Base-by-base conservation (phyloP, 2,888 invertebrate species). In the Platycheirus rosarum region DNA sequence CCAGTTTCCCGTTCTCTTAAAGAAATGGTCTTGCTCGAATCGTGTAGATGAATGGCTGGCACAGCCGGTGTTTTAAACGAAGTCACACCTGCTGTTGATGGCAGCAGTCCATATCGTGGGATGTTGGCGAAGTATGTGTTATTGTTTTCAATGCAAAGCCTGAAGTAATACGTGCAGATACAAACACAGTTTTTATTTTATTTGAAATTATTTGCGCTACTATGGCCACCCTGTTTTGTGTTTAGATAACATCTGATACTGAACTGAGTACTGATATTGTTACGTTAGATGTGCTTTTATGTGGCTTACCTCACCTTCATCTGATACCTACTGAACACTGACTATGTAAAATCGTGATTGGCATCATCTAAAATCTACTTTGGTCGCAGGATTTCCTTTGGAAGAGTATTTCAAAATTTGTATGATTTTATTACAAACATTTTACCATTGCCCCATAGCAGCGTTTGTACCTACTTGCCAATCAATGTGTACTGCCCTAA, bases 1-100 rank as follows among this genome's bases (percentile, higher is more conserved):
- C 73, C 77, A 57, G 3, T 32, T 71, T 70, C 70, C 66, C 40
- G 2, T 40, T 11, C 23, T 40, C 11, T n/a, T n/a, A 46, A 37
- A 35, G 11, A 18, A 18, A 57, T 32, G 40, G 26, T 37, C 9
- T 40, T 23, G 23, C 23, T 57, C 40, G 23, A 14, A 13, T 35
- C 20, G 42, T 32, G 42, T 37, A 69, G 46, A 77, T 82, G 66
- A 44, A 77, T 77, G 73, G 66, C 53, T 29, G 63, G 77, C 71
- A 68, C 77, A 82, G 82, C 82, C 82, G 82, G 77, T 77, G 73
- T 77, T 82, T 68, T 37, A 48, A 82, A 82, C 63, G 63, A 77
- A 66, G 63, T 66, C 60, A 66, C 66, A 77, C 71, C 82, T 77
- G 82, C 82, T 62, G 71, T 26, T 82, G 62, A 73, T 82, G 77